Percentiles rank a stretch among this genome's conserved stretches.
Evolutionary conservation across 2,888 invertebrate species (phyloP).

Genomic region (Sinhomidia bicolor): DNA sequence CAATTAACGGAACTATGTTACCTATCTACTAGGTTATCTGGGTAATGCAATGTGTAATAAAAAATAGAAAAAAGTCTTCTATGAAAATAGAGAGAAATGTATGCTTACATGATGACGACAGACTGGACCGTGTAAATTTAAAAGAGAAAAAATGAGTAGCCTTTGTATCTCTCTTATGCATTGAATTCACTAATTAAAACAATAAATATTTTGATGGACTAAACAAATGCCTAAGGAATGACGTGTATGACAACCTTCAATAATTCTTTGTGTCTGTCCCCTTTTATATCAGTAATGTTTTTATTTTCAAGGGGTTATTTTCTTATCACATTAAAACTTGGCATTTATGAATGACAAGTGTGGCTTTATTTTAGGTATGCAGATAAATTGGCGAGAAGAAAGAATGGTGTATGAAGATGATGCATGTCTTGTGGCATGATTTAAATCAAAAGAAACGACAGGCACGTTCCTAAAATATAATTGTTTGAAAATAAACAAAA

Average conservation of each 20-base stretch:
- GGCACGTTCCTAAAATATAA: neutral
- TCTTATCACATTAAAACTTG: neutral
- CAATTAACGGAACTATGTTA: neutral
- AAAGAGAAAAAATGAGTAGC: no score
- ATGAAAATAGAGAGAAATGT: no score
- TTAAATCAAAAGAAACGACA: neutral
- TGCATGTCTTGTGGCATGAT: neutral
- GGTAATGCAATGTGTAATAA: no score
- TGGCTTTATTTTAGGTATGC: neutral
- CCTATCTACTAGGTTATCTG: no score
- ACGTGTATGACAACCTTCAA: no score
- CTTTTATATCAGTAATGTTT: neutral
- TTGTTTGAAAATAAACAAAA: neutral
- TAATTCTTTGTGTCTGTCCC: neutral
- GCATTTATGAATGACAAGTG: neutral
- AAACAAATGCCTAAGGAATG: no score
- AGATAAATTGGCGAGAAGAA: neutral
- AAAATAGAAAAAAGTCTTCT: no score
- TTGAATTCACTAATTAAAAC: no score
- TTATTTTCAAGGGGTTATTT: neutral
- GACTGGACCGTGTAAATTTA: no score
- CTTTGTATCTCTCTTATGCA: no score
- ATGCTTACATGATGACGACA: no score
- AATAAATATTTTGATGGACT: no score
- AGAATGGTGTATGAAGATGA: neutral